Evolutionary conservation across 2,113 vertebrate genomes (phyloP), one percentile per base, ranked within the genome.

Genomic region (Cavia aperea): DNA sequence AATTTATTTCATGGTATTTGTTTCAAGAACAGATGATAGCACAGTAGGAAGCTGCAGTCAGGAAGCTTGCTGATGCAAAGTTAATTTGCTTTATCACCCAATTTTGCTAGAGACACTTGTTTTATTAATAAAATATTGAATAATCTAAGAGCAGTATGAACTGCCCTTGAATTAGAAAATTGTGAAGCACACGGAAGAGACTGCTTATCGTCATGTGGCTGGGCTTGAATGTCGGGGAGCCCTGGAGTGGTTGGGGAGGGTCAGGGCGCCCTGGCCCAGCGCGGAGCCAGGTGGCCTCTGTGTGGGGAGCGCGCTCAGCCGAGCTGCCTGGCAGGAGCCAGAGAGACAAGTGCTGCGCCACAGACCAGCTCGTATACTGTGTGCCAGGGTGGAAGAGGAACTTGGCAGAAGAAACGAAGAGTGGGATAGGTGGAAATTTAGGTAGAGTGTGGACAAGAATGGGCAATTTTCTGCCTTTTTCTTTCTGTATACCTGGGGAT

Each of bases 1-100:
- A 94, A 89, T 86, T 66, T 89, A 78, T 97, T 87, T 93, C 78
- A 63, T 49, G 36, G 60, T 66, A 43, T 95, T 36, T 56, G 72
- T 94, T 68, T 49, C 89, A 94, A 93, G 95, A 97, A 95, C 98
- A 98, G 97, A 97, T 97, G 97, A 97, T 94, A 96, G 85, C 97
- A 95, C 98, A 98, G 97, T 97, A 94, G 97, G 97, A 97, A 94
- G 87, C 95, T 96, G 24, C 95, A 96, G 4, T 95, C 94, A 89
- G 92, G 95, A 97, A 96, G 93, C 96, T 97, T 97, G 96, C 97
- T 96, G 96, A 96, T 97, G 97, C 90, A 87, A 88, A 97, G 88
- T 95, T 97, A 95, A 97, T 97, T 97, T 97, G 92, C 95, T 94
- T 97, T 96, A 96, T 97, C 93, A 66, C 9, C 0, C 43, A 79